Base-by-base conservation (phyloP, 2,888 invertebrate genomes). In the Nomada flava region DNA sequence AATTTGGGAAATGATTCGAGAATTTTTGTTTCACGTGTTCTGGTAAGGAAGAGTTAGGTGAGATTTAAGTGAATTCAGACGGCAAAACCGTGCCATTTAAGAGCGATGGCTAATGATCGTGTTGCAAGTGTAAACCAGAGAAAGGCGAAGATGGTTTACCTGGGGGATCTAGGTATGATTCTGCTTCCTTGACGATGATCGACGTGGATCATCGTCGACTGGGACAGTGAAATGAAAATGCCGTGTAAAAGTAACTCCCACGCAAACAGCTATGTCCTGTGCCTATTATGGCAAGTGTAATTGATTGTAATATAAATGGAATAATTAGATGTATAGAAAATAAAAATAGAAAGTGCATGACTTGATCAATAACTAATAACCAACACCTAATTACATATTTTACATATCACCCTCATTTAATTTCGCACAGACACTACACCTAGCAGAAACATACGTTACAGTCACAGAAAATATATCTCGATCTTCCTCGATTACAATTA, bases 151-250 rank as follows among this genome's bases (percentile, higher is more conserved):
- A 82, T 63, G 76, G 82, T 70, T 15, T 59, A 50, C 23, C 72
- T 4, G 23, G 44, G 60, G 68, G 26, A 65, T 52, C 76, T 29
- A 65, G 70, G 72, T 18, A 26, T 29, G 50, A 23, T 63, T 74
- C 59, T 63, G 73, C 74, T 84, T 84, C 86, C 86, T 82, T 76
- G 86, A 83, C 75, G 87, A 83, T 82, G 87, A 87, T 87, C 81
- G 77, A 86, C 87, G 82, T 76, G 71, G 71, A 82, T 75, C 59
- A 65, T 53, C 68, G 69, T 69, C 73, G 65, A 74, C 64, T 36
- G 76, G 62, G 55, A 76, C 76, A 26, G 60, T 53, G 67, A 53
- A 63, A 75, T 76, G 78, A 75, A 76, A 84, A 79, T 77, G 47
- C 36, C 36, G 7, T 7, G 36, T 7, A 5, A 36, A 36, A 36